Evolutionary conservation across 2,797 vertebrate genomes (phyloP), one percentile per base, ranked within the genome.

Genomic region (Periophthalmus magnuspinnatus): DNA sequence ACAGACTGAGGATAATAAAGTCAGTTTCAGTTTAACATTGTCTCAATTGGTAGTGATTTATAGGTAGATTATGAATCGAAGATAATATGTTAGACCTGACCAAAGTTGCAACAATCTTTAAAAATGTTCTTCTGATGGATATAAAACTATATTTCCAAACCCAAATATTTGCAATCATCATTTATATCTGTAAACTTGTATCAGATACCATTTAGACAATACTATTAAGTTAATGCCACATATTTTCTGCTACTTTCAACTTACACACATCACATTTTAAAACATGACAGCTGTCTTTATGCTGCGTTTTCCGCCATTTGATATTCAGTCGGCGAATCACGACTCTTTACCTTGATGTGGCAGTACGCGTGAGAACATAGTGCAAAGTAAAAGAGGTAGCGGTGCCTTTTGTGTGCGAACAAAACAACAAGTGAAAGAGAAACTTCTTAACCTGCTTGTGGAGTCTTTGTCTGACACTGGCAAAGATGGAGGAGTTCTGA

Each of bases 401-500:
- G 28, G 71, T 45, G 16, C 63, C 83, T 86, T 88, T 86, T 78
- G 79, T 86, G 74, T 45, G 69, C 9, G 68, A 87, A 84, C 82
- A 86, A 89, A 90, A 90, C 89, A 86, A 87, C 19, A 87, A 79
- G 81, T 84, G 77, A 91, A 67, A 90, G 87, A 81, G 76, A 89
- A 89, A 90, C 84, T 89, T 92, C 82, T 83, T 88, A 85, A 89
- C 88, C 88, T 90, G 82, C 78, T 83, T 83, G 73, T 88, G 88
- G 85, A 81, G 67, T 80, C 79, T 86, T 77, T 86, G 80, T 84
- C 67, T 85, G 77, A 82, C 82, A 85, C 81, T 83, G 70, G 69
- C 87, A 91, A 91, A 91, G 90, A 93, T 77, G 77, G 61, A 84
- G 89, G 86, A 79, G 86, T 86, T 92, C 88, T 86, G 84, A 92